Conservation (phyloP, 2,113 vertebrate species). For the Mirza zaza region DNA sequence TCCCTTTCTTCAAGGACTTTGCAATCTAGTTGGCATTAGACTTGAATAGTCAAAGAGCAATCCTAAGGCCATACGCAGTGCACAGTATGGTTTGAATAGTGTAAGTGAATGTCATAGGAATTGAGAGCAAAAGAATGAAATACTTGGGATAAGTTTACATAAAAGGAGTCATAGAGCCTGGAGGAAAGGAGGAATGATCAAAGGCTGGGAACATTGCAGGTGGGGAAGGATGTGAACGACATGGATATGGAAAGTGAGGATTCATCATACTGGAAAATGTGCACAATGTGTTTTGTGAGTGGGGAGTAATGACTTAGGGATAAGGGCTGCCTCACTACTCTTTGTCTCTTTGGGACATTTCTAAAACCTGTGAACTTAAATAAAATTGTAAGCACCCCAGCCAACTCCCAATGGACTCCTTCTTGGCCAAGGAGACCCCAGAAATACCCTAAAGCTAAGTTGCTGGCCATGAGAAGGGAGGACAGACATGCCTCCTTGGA, state of each 20-base stretch:
- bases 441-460: too few relatives aligned
- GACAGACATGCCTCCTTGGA: too few relatives aligned
- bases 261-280: too few relatives aligned
- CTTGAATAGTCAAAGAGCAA: background rate
- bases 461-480: too few relatives aligned
- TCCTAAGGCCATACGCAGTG: background rate
- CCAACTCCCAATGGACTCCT: too few relatives aligned
- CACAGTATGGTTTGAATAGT: background rate
- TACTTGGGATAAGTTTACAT: background rate
- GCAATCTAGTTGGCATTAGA: background rate
- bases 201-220: background rate
- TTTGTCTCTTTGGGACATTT: background rate
- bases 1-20: background rate
- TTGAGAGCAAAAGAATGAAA: background rate
- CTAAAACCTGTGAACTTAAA: background rate
- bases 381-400: too few relatives aligned
- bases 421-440: too few relatives aligned
- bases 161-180: background rate
- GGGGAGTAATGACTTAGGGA: background rate
- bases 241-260: background rate
- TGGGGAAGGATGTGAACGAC: background rate
- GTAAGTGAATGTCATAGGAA: rapidly evolving
- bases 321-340: background rate
- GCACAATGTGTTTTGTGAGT: background rate
- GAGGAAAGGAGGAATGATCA: background rate